phyloP scores from a whole-genome alignment of 2,797 vertebrate species.

The Galago senegalensis region DNA sequence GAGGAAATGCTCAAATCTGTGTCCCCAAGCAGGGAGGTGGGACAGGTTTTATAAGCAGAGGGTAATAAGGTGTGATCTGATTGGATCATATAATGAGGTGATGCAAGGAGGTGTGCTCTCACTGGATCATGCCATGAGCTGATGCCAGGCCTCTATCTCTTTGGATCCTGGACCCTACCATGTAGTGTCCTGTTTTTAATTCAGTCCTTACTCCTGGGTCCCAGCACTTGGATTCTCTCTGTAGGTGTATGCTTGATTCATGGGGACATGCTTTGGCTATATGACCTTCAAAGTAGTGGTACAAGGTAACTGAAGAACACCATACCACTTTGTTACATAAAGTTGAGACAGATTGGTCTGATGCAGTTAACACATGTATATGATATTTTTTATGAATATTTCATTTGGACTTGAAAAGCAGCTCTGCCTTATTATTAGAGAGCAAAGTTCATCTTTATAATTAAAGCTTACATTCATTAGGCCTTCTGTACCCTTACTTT shows the following conservation, averaged over 20 bases:
- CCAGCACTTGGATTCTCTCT: neutral
- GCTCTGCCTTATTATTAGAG: neutral
- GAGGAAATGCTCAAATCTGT: neutral
- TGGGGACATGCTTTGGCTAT: neutral
- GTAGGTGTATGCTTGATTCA: neutral
- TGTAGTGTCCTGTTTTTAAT: neutral
- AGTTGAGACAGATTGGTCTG: neutral
- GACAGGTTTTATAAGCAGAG: neutral
- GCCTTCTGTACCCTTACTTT: neutral
- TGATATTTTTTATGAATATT: constrained; percentile 33
- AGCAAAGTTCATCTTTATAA: neutral
- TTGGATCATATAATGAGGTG: neutral
- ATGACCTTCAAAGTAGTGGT: neutral
- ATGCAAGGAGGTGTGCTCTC: neutral
- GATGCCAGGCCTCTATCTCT: neutral
- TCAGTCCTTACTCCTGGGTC: neutral
- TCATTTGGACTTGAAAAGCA: neutral
- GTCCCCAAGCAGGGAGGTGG: neutral
- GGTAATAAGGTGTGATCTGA: neutral
- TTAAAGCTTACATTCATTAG: neutral
- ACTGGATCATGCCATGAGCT: neutral
- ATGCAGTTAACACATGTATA: neutral
- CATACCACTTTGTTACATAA: neutral
- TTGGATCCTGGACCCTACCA: neutral
- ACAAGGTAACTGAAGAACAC: neutral